A percentile compares a stretch with the other conserved stretches of the same genome.
These are phyloP conservation scores for Copidosoma aretas DNA, from an alignment of 2,888 invertebrate species.

Conservation along the genomic window DNA sequence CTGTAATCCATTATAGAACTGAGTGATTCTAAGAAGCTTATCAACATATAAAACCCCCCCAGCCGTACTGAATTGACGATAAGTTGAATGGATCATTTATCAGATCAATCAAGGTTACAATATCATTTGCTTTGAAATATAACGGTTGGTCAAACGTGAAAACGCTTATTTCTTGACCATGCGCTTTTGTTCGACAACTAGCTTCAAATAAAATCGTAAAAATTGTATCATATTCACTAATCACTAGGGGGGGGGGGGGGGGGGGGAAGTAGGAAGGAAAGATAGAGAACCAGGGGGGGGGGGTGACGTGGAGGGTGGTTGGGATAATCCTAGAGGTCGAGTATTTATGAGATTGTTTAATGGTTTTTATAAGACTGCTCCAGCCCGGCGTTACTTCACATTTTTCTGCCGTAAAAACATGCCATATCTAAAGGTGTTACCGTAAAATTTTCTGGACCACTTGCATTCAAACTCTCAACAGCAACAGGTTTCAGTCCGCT, in stretches of 20 bases:
- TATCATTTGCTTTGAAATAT: slow-evolving; percentile 38
- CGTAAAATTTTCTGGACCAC: slow-evolving; percentile 3
- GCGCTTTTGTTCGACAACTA: slow-evolving; percentile 21
- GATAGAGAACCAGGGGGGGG: too few relatives aligned
- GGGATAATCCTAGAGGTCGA: slow-evolving; percentile 41
- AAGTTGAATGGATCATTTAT: slow-evolving; percentile 23
- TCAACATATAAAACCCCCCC: slow-evolving; percentile 47
- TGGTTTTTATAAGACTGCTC: slow-evolving; percentile 13
- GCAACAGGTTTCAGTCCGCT: background rate
- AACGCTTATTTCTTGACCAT: slow-evolving; percentile 19
- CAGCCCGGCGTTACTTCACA: slow-evolving; percentile 9
- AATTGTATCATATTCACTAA: slow-evolving; percentile 36
- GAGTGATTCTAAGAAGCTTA: slow-evolving; percentile 57
- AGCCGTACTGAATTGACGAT: slow-evolving; percentile 36
- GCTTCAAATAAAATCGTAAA: slow-evolving; percentile 30
- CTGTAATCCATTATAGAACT: slow-evolving; percentile 59
- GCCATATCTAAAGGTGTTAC: background rate
- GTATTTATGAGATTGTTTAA: slow-evolving; percentile 20
- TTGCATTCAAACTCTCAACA: background rate
- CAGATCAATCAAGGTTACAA: slow-evolving; percentile 18
- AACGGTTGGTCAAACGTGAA: slow-evolving; percentile 40
- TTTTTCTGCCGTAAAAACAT: too few relatives aligned
- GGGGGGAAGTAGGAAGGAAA: slow-evolving; percentile 36
- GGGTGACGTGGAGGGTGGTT: slow-evolving; percentile 37
- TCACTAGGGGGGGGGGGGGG: slow-evolving; percentile 33